Percentiles rank a stretch among this genome's conserved stretches.
phyloP scores from a whole-genome alignment of 2,888 invertebrate genomes.

The Cantharis lateralis region DNA sequence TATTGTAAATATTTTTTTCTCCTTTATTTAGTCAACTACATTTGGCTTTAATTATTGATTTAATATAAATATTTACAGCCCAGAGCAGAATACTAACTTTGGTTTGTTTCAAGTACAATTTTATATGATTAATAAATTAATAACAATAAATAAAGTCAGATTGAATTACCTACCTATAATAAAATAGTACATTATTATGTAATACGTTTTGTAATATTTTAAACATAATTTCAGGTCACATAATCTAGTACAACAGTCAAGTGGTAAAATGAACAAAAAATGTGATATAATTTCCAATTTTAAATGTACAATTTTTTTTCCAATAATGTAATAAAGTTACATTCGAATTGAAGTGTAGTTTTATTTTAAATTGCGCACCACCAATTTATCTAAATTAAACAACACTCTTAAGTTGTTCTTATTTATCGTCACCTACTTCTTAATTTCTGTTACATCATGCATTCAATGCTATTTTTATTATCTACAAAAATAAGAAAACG shows the following conservation, averaged over 20 bases:
- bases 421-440: not conserved
- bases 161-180: not conserved
- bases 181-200: not conserved
- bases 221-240: not conserved
- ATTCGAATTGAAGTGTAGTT: conserved; percentile 15
- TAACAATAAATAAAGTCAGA: not conserved
- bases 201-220: not conserved
- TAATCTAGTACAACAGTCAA: not conserved
- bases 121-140: not conserved
- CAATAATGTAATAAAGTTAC: conserved; percentile 28
- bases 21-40: conserved; percentile 9
- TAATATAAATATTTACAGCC: not conserved
- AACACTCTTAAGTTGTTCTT: not conserved
- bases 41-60: conserved; percentile 5
- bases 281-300: conserved; percentile 3
- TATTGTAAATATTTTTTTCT: conserved; percentile 22
- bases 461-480: too few species aligned
- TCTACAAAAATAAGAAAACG: too few species aligned
- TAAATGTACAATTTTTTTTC: conserved; percentile 25
- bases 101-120: not conserved
- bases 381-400: not conserved
- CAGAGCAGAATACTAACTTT: not conserved
- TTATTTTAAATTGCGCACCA: not conserved
- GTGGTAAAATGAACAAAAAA: not conserved
- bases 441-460: not conserved